Conservation (phyloP, 2,113 vertebrate genomes). For the Corythornis cristatus region DNA sequence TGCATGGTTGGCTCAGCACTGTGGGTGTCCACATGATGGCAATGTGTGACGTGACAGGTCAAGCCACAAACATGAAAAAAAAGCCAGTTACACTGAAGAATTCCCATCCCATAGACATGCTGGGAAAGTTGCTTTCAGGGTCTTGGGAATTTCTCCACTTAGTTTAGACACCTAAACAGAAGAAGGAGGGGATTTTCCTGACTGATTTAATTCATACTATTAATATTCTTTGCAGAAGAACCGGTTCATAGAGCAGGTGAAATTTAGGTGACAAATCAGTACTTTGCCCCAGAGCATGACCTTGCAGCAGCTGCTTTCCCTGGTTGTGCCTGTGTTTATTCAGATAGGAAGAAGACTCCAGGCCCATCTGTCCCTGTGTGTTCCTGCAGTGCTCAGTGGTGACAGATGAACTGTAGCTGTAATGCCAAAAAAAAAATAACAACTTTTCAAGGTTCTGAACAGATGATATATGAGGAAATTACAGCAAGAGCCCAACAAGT, state of each 20-base stretch:
- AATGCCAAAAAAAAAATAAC: neutral
- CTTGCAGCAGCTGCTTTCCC: constrained; percentile 17
- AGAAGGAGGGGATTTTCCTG: neutral
- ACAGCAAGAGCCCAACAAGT: neutral
- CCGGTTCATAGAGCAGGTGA: neutral
- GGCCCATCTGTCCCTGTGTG: constrained; percentile 32
- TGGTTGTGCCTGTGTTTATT: neutral
- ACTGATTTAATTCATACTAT: neutral
- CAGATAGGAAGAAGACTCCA: neutral
- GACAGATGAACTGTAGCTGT: constrained; percentile 13
- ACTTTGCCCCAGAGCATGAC: neutral
- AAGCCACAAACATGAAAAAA: neutral
- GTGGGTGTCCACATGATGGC: neutral
- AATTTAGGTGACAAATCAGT: neutral
- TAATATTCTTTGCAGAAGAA: neutral
- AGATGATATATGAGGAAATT: constrained; percentile 7
- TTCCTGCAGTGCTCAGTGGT: constrained; percentile 17
- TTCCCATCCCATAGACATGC: neutral
- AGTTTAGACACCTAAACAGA: neutral
- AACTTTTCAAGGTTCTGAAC: neutral
- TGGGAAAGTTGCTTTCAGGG: neutral
- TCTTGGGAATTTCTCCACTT: neutral
- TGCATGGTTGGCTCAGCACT: accelerated
- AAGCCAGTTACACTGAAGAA: neutral
- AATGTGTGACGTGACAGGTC: neutral